Conservation (phyloP, 1,140 invertebrate species). For the Aphaenogaster ashmeadi region DNA sequence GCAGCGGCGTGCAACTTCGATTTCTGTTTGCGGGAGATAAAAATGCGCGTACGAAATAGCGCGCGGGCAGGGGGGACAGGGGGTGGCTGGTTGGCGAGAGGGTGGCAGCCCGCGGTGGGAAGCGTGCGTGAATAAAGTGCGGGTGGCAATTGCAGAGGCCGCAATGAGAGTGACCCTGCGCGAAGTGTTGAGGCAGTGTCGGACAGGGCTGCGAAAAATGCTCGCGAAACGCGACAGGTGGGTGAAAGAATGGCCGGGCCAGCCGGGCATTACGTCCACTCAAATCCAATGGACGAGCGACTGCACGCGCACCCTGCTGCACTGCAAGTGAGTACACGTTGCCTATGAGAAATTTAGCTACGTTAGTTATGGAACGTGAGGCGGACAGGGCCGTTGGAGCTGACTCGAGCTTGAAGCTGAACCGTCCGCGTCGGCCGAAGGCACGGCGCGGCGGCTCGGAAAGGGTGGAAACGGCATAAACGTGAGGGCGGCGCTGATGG, state of each 20-base stretch:
- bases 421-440: background rate
- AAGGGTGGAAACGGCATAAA: background rate
- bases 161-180: conserved; percentile 89
- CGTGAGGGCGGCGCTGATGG: background rate
- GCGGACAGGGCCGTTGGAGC: background rate
- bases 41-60: conserved; percentile 45
- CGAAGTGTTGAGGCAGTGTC: conserved; percentile 88
- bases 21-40: conserved; percentile 56
- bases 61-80: too few species aligned
- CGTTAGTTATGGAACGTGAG: conserved; percentile 59
- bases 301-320: conserved; percentile 90
- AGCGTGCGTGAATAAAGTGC: conserved; percentile 2
- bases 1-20: conserved; percentile 38
- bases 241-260: conserved; percentile 92
- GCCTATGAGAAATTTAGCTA: conserved; percentile 63
- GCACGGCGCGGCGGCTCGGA: background rate
- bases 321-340: conserved; percentile 88
- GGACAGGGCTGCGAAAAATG: conserved; percentile 90
- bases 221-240: conserved; percentile 91
- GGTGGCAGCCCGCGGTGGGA: background rate
- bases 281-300: conserved; percentile 94
- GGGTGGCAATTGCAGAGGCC: conserved; percentile 84
- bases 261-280: conserved; percentile 91
- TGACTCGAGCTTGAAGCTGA: conserved; percentile 36
- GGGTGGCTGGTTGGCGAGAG: too few species aligned